Percentiles rank a stretch among this genome's conserved stretches.
phyloP scores from a whole-genome alignment of 2,888 invertebrate genomes.

The Leptothorax acervorum region DNA sequence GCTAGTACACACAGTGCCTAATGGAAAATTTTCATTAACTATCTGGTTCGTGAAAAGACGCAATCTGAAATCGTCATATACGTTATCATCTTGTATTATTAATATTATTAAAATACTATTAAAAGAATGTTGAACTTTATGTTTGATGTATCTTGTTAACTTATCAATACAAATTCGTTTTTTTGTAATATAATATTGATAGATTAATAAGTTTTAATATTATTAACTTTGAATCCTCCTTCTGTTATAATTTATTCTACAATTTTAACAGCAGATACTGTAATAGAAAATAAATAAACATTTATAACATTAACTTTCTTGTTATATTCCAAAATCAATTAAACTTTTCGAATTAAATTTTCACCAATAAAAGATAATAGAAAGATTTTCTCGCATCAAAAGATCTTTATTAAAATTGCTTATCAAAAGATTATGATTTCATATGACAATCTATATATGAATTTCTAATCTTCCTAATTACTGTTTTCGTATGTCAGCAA shows the following conservation, averaged over 20 bases:
- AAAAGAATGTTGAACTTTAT: neutral
- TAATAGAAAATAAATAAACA: neutral
- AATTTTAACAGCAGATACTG: neutral
- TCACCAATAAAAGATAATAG: neutral
- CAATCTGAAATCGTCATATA: neutral
- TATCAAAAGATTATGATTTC: neutral
- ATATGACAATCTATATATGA: neutral
- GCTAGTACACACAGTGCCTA: slow-evolving; percentile 14
- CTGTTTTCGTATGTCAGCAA: neutral
- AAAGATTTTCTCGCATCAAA: neutral
- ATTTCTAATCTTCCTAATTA: neutral
- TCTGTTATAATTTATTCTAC: neutral
- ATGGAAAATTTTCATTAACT: slow-evolving; percentile 52
- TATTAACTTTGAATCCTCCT: neutral
- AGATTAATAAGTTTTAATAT: neutral
- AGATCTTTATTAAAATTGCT: neutral
- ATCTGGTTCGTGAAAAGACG: neutral
- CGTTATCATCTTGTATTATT: neutral
- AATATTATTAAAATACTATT: neutral
- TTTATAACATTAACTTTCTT: neutral
- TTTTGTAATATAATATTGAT: neutral
- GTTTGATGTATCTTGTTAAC: neutral
- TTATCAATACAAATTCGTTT: neutral
- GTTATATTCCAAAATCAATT: neutral
- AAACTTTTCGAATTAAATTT: neutral